Base-by-base conservation (phyloP, 2,113 vertebrate genomes). In the Lepisosteus oculatus region DNA sequence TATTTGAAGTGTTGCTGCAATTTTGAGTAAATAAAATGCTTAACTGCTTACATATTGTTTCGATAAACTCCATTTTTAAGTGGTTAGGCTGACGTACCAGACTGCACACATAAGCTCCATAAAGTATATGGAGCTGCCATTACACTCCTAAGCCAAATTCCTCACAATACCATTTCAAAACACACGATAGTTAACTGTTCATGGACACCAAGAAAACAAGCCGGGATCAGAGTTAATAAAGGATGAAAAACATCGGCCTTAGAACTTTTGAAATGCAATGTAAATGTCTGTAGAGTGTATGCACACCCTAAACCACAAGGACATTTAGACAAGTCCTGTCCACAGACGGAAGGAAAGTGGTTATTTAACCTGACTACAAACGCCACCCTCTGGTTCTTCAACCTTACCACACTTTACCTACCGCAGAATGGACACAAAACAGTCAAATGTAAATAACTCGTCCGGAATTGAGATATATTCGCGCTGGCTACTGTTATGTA, bases 341-440 rank as follows among this genome's bases (percentile, higher is more conserved):
- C 29, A 65, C 75, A 55, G 76, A 55, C 65, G 57, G 77, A 72
- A 80, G 84, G 83, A 80, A 84, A 73, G 68, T 75, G 76, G 69
- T 85, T 80, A 88, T 88, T 87, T 85, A 85, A 72, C 64, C 79
- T 71, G 83, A 88, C 81, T 85, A 86, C 84, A 86, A 88, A 89
- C 89, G 88, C 91, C 93, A 91, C 90, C 92, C 83, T 89, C 90
- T 93, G 91, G 92, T 84, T 88, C 71, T 80, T 75, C 77, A 75
- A 76, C 81, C 81, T 85, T 78, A 79, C 77, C 68, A 64, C 70
- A 75, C 78, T 73, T 78, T 66, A 89, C 87, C 87, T 87, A 88
- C 86, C 89, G 75, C 87, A 89, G 86, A 69, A 76, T 67, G 45
- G 74, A 63, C 76, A 45, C 74, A 51, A 79, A 81, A 74, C 2